Conservation (phyloP, 2,797 vertebrate genomes). For the Sebastes hopkinsi region DNA sequence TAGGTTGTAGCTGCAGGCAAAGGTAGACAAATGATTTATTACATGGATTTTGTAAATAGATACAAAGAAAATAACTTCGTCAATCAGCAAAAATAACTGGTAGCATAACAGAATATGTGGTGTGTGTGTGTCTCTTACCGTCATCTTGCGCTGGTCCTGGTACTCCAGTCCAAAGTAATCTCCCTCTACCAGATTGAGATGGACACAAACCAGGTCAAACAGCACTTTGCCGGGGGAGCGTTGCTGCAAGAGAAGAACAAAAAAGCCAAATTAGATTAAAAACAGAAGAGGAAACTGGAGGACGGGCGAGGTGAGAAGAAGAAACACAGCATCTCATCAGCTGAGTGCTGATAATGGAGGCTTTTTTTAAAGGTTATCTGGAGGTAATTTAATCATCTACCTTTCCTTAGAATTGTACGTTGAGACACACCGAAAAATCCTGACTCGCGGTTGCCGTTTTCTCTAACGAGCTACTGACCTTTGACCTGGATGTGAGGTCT, state of each 20-base stretch:
- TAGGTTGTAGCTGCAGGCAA: background rate
- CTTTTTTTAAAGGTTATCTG: background rate
- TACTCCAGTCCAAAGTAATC: slow-evolving; percentile 96
- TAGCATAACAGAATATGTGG: background rate
- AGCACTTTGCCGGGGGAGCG: slow-evolving; percentile 89
- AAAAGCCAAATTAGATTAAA: background rate
- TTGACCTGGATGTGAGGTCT: slow-evolving; percentile 9
- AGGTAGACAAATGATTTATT: background rate
- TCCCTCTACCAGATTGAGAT: slow-evolving; percentile 92
- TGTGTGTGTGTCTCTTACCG: slow-evolving; percentile 73
- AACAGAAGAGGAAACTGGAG: background rate
- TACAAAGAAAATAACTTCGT: background rate
- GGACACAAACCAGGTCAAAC: slow-evolving; percentile 89
- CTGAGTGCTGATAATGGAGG: background rate
- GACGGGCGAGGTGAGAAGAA: background rate
- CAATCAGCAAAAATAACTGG: background rate
- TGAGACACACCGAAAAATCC: background rate
- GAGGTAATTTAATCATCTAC: background rate
- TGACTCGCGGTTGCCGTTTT: background rate
- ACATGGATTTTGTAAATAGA: background rate
- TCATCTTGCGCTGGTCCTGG: slow-evolving; percentile 92
- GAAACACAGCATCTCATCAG: background rate
- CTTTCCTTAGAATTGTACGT: background rate
- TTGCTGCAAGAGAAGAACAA: slow-evolving; percentile 79
- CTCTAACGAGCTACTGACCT: slow-evolving; percentile 26